Evolutionary conservation across 2,797 vertebrate species (phyloP), one percentile per base, ranked within the genome.

Genomic region (Novumbra hubbsi): DNA sequence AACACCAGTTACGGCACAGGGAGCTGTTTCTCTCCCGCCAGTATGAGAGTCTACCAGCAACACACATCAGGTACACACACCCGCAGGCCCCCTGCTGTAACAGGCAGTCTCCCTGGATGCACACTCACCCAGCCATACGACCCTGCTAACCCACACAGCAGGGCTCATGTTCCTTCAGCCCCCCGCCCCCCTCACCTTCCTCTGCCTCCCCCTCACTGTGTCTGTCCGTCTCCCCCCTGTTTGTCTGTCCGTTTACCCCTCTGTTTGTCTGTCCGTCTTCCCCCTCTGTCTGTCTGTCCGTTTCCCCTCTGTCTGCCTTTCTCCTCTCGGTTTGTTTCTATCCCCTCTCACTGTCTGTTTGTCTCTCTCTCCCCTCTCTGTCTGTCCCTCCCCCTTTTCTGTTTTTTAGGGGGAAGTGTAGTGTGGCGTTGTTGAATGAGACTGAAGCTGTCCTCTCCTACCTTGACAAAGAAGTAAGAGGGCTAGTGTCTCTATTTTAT

Each of bases 1-100:
- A 97, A 88, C 97, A 99, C 90, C 97, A 99, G 85, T 88, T 99
- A 87, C 96, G 96, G 81, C 97, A 99, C 87, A 94, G 97, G 90
- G 97, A 99, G 78, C 96, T 99, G 77, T 99, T 99, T 85, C 91
- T 99, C 79, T 98, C 97, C 17, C 95, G 97, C 63, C 97, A 99
- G 41, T 98, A 98, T 21, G 97, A 99, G 84, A 98, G 97, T 72
- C 93, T 98, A 78, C 97, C 97, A 0, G 97, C 97, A 50, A 99
- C 97, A 4, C 97, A 98, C 70, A 99, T 98, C 92, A 96, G 97
- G 97, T 99, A 93, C 27, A 71, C 52, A 68, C 50, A 71, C 68
- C 12, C 68, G 50, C 16, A 14, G 34, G 5, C 55, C 32, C 48
- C 49, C 71, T 70, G 52, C 70, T 63, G 50, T 12, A n/a, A 27